phyloP scores from a whole-genome alignment of 2,888 invertebrate species.

The Eilema depressum region DNA sequence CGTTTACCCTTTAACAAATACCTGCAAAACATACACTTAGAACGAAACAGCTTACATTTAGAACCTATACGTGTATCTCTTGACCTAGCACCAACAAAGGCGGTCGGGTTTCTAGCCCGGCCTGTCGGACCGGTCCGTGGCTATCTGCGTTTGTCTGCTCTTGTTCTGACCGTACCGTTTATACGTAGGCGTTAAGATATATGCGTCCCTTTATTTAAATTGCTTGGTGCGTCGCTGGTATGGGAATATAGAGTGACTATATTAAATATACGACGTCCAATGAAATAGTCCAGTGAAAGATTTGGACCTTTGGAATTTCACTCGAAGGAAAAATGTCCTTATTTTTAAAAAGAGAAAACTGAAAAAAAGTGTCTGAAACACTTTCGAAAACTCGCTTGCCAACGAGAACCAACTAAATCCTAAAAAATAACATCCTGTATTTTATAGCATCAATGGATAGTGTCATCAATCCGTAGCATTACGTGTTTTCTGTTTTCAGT shows the following conservation, averaged over 20 bases:
- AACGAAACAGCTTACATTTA: not conserved
- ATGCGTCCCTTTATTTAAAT: conserved; percentile 22
- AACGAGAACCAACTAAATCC: too few relatives aligned
- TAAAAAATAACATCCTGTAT: too few relatives aligned
- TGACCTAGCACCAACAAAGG: conserved; percentile 74
- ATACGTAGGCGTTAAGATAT: conserved; percentile 57
- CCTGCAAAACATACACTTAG: not conserved
- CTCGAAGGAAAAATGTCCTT: too few relatives aligned
- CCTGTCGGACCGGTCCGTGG: conserved; percentile 67
- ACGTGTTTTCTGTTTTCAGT: too few relatives aligned
- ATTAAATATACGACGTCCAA: too few relatives aligned
- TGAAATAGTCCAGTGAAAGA: too few relatives aligned
- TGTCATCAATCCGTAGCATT: too few relatives aligned
- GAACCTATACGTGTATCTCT: conserved; percentile 28
- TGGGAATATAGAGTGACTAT: not conserved
- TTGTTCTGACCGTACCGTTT: conserved; percentile 49
- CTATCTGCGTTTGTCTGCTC: conserved; percentile 51
- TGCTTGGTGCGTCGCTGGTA: conserved; percentile 1
- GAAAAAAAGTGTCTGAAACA: too few relatives aligned
- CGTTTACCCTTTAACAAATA: conserved; percentile 8
- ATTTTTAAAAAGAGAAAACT: too few relatives aligned
- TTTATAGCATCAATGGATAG: too few relatives aligned
- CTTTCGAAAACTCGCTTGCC: too few relatives aligned
- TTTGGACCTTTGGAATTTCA: too few relatives aligned
- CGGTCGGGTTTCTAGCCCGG: conserved; percentile 72